A percentile compares a stretch with the other conserved stretches of the same genome.
Conservation (phyloP, 2,888 invertebrate species). For the Drosophila recens region DNA sequence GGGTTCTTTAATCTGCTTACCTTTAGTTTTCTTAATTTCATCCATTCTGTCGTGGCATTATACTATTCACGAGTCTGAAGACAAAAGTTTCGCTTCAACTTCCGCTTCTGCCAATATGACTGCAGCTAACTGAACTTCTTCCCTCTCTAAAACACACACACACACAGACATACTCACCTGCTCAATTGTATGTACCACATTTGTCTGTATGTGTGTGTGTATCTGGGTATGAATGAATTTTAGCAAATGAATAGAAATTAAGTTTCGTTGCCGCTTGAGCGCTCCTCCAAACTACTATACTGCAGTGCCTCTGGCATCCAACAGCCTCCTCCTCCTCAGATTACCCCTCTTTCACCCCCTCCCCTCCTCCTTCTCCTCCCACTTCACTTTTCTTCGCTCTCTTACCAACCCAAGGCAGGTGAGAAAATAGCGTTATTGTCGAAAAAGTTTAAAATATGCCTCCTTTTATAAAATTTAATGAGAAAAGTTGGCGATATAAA, state of each 20-base stretch:
- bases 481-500: constrained; percentile 80
- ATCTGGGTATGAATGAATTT: constrained; percentile 69
- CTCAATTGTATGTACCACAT: constrained; percentile 37
- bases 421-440: constrained; percentile 78
- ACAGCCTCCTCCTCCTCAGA: background rate
- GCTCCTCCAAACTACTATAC: constrained; percentile 74
- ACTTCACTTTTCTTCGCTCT: background rate
- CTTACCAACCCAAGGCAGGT: constrained; percentile 54
- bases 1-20: constrained; percentile 78
- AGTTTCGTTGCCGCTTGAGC: constrained; percentile 78
- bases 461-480: constrained; percentile 81
- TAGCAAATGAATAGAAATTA: constrained; percentile 80
- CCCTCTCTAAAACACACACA: constrained; percentile 8
- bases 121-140: constrained; percentile 37
- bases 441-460: constrained; percentile 81
- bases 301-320: constrained; percentile 60
- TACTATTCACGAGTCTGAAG: constrained; percentile 67
- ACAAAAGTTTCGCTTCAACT: constrained; percentile 79
- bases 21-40: constrained; percentile 81
- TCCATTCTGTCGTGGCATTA: constrained; percentile 75
- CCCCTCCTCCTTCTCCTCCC: no score
- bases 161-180: constrained; percentile 17
- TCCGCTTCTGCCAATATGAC: constrained; percentile 76
- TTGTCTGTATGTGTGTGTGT: constrained; percentile 1
- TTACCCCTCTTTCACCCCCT: background rate